Evolutionary conservation across 2,113 vertebrate species (phyloP), one percentile per base, ranked within the genome.

Genomic region (Phalacrocorax aristotelis): DNA sequence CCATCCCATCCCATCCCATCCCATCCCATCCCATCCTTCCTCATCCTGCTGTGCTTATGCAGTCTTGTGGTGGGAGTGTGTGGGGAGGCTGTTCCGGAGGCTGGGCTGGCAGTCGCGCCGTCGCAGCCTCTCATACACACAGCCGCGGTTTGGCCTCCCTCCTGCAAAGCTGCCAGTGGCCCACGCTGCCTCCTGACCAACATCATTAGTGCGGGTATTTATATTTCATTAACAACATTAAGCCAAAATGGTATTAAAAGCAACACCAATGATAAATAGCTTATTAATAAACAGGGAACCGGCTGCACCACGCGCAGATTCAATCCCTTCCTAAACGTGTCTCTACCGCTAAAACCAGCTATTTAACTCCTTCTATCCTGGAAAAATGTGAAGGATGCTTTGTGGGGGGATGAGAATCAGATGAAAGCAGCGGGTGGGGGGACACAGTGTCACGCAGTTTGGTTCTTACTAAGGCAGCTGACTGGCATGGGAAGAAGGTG

Each of bases 191-290:
- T 98, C 93, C 98, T 98, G 98, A 98, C 98, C 98, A 96, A 98
- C 98, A 98, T 98, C 98, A 98, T 98, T 98, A 98, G 98, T 90
- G 93, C 10, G 97, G 98, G 98, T 98, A 98, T 98, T 98, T 98
- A 98, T 98, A 98, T 98, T 98, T 98, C 98, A 98, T 98, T 98
- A 98, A 98, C 98, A 95, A 97, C 98, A 98, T 98, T 98, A 98
- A 98, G 98, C 98, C 98, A 98, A 98, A 98, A 98, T 96, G 98
- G 98, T 98, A 98, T 98, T 98, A 98, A 98, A 98, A 98, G 98
- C 98, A 98, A 98, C 97, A 97, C 98, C 98, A 97, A 97, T 98
- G 98, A 98, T 98, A 98, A 98, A 98, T 98, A 98, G 98, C 98
- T 98, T 98, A 98, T 98, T 98, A 98, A 98, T 98, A 98, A 98